These are phyloP conservation scores for Calliopsis andreniformis DNA, from an alignment of 1,140 invertebrate genomes.

Conservation along the genomic window DNA sequence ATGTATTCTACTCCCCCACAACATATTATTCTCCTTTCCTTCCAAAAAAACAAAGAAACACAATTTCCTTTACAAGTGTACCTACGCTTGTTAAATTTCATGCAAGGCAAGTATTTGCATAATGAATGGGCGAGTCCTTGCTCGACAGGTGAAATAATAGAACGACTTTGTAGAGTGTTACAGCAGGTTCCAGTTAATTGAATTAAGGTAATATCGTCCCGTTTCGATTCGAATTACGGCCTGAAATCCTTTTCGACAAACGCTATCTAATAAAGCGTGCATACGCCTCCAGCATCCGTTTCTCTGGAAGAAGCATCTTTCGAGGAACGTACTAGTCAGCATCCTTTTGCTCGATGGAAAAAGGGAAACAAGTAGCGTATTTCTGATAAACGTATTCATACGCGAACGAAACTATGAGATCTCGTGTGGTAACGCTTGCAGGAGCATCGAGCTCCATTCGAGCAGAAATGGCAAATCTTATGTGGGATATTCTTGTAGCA, in stretches of 20 bases:
- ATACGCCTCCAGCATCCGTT: not conserved
- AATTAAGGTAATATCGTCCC: not conserved
- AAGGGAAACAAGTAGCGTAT: not conserved
- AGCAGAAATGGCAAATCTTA: not conserved
- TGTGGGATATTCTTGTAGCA: not conserved
- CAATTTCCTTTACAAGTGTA: too few species aligned
- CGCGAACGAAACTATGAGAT: not conserved
- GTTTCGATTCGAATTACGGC: not conserved
- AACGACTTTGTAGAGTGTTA: not conserved
- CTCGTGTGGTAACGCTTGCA: not conserved
- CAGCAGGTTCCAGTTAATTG: not conserved
- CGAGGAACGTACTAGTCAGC: not conserved
- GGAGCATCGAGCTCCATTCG: not conserved
- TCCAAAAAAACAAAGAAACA: too few species aligned
- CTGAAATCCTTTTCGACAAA: not conserved
- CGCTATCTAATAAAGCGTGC: not conserved
- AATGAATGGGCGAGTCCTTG: too few species aligned
- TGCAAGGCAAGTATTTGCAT: not conserved
- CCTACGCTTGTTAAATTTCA: not conserved
- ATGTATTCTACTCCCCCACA: too few species aligned
- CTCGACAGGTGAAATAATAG: not conserved
- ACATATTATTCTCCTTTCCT: too few species aligned
- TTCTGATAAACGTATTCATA: not conserved
- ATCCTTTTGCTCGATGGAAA: not conserved
- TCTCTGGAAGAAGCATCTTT: not conserved